Percentiles rank a stretch among this genome's conserved stretches.
These are phyloP conservation scores for Sphenodon punctatus DNA, from an alignment of 2,797 vertebrate species.

Conservation along the genomic window DNA sequence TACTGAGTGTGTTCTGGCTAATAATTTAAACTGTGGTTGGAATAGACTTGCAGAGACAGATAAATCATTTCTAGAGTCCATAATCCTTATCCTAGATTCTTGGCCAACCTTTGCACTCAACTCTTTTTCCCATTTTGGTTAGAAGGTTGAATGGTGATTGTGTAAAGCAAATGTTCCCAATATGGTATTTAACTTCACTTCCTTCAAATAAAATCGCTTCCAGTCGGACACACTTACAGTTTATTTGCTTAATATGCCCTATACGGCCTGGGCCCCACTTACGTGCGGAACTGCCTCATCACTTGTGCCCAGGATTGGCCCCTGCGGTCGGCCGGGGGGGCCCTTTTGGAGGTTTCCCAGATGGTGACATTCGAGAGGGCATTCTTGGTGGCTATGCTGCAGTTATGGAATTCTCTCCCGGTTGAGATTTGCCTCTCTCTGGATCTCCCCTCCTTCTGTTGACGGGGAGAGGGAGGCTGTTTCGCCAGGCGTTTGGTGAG, in stretches of 20 bases:
- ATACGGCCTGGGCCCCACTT: too few species aligned
- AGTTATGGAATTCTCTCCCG: too few species aligned
- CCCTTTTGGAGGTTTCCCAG: too few species aligned
- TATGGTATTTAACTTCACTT: conserved; percentile 12
- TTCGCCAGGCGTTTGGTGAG: too few species aligned
- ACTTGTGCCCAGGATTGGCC: too few species aligned
- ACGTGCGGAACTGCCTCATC: too few species aligned
- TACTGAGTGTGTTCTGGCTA: not conserved
- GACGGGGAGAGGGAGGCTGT: too few species aligned
- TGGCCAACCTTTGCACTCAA: conserved; percentile 11
- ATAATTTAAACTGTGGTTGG: not conserved
- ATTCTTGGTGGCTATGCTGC: too few species aligned
- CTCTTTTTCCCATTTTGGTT: not conserved
- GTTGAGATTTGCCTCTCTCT: too few species aligned
- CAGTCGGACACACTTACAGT: not conserved
- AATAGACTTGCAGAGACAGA: not conserved
- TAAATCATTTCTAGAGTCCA: conserved; percentile 30
- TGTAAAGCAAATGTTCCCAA: conserved; percentile 41
- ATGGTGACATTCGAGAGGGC: too few species aligned
- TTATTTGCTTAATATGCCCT: not conserved
- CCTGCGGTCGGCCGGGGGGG: too few species aligned
- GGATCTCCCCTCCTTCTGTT: too few species aligned
- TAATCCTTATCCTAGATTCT: conserved; percentile 13
- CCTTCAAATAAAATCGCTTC: not conserved
- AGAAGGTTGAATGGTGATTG: not conserved